Evolutionary conservation across 2,797 vertebrate species (phyloP).

Genomic region (Gastrophryne carolinensis): DNA sequence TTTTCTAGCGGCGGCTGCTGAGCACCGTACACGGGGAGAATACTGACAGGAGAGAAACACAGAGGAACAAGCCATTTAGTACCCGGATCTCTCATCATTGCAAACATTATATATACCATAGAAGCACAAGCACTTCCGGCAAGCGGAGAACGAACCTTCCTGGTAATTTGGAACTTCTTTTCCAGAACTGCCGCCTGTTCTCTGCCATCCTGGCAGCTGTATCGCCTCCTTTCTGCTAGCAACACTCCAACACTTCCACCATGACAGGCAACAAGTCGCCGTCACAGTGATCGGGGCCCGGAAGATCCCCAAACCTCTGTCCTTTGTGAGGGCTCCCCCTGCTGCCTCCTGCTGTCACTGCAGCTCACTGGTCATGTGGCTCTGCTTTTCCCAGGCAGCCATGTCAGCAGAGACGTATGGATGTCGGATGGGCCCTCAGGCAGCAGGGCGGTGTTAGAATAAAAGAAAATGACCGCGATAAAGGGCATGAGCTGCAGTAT

Average conservation of each 20-base stretch:
- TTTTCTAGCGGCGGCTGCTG: constrained; percentile 91
- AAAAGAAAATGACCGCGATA: no score
- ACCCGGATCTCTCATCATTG: background rate
- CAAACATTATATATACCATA: background rate
- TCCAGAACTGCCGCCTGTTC: constrained; percentile 91
- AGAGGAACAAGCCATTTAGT: background rate
- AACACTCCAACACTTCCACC: constrained; percentile 9
- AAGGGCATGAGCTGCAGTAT: no score
- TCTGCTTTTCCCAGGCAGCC: no score
- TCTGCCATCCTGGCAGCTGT: constrained; percentile 65
- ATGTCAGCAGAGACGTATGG: no score
- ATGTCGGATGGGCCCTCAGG: no score
- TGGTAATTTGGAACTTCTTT: constrained; percentile 85
- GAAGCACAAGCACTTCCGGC: background rate
- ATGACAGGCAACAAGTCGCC: background rate
- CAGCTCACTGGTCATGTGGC: no score
- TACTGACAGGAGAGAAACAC: constrained; percentile 65
- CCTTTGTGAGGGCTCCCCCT: background rate
- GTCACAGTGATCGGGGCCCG: background rate
- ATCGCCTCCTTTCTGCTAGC: background rate
- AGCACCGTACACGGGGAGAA: constrained; percentile 94
- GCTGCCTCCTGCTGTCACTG: no score
- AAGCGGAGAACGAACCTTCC: constrained; percentile 78
- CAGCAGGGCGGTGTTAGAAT: no score
- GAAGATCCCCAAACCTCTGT: background rate